These are phyloP conservation scores for Cheilosia soror DNA, from an alignment of 2,888 invertebrate genomes.

Conservation along the genomic window DNA sequence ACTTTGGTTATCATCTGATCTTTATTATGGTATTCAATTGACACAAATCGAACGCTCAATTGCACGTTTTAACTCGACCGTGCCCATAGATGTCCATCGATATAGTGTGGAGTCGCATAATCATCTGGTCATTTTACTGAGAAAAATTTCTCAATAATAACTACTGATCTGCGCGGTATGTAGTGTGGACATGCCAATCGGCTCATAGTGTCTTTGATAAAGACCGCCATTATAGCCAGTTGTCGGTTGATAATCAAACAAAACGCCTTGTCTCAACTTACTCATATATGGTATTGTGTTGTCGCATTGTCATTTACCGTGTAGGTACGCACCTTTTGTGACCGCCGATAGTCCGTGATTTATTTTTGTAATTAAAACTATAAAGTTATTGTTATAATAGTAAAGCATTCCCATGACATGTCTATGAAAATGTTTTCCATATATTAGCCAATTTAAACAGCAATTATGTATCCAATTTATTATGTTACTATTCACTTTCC, in stretches of 20 bases:
- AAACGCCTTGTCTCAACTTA: background rate
- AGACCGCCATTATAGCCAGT: background rate
- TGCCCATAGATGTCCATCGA: too few species aligned
- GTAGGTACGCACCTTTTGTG: background rate
- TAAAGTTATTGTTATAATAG: background rate
- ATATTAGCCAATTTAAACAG: background rate
- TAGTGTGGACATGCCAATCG: background rate
- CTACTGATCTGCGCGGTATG: background rate
- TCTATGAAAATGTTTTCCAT: background rate
- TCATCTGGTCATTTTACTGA: background rate
- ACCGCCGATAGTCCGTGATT: background rate
- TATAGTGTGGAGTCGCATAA: background rate
- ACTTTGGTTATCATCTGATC: too few species aligned
- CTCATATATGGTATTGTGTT: background rate
- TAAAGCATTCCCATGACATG: background rate
- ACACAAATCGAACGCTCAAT: too few species aligned
- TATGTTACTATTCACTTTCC: slow-evolving; percentile 28
- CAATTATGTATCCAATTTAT: slow-evolving; percentile 15
- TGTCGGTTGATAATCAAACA: background rate
- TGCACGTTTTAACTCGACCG: too few species aligned
- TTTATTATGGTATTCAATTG: too few species aligned
- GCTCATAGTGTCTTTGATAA: background rate
- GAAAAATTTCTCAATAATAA: background rate
- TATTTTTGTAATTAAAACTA: slow-evolving; percentile 1
- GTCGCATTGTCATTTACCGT: background rate